Conservation (phyloP, 2,888 invertebrate species). For the Rhamphomyia laevipes region DNA sequence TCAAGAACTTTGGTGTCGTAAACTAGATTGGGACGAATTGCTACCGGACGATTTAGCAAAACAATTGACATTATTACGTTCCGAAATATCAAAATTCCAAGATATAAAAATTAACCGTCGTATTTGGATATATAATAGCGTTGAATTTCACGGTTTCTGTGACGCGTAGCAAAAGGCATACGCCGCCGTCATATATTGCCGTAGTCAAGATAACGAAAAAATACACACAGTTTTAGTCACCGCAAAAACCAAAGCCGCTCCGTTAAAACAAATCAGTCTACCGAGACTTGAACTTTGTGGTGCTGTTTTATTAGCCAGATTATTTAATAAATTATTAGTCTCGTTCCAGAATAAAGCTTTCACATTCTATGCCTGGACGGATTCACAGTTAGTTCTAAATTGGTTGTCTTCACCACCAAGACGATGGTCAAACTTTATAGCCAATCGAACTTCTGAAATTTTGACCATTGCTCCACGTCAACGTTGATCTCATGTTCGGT, state of each 20-base stretch:
- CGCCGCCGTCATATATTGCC: too few relatives aligned
- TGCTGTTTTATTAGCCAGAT: conserved; percentile 4
- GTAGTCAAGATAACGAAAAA: too few relatives aligned
- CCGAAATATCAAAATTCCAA: too few relatives aligned
- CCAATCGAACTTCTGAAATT: conserved; percentile 13
- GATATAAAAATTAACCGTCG: too few relatives aligned
- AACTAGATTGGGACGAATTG: background rate
- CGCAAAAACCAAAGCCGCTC: too few relatives aligned
- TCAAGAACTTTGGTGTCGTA: background rate
- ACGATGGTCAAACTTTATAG: conserved; percentile 13
- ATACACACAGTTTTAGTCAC: too few relatives aligned
- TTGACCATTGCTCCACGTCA: conserved; percentile 9
- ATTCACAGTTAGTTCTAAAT: conserved; percentile 22
- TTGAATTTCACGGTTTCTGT: conserved; percentile 3
- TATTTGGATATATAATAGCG: too few relatives aligned
- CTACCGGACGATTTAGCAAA: background rate
- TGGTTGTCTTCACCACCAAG: conserved; percentile 18
- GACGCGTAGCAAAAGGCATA: conserved; percentile 10
- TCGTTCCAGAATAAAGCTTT: background rate
- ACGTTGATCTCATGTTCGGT: conserved; percentile 12
- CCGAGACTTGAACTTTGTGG: conserved; percentile 11
- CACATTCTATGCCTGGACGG: conserved; percentile 16
- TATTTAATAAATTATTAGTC: too few relatives aligned
- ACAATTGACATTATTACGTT: background rate
- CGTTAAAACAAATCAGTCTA: conserved; percentile 9